These are phyloP conservation scores for Corythornis cristatus DNA, from an alignment of 2,113 vertebrate genomes.

Conservation along the genomic window DNA sequence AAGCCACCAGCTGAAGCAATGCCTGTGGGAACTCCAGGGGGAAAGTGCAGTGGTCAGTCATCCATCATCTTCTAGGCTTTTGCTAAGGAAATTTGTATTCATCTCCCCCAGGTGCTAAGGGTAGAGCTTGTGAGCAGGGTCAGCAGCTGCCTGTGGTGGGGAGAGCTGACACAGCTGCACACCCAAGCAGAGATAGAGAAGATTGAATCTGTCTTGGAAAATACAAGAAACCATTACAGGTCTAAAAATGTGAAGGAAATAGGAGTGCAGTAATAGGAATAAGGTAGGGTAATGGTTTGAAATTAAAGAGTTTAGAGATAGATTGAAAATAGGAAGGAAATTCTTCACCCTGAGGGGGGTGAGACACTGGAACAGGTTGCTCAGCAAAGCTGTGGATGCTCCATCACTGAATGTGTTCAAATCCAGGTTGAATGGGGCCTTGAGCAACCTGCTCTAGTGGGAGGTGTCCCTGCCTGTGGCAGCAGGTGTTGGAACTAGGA, in stretches of 20 bases:
- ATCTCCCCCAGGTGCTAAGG: not conserved
- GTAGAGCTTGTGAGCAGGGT: not conserved
- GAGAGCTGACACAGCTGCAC: not conserved
- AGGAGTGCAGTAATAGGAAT: not conserved
- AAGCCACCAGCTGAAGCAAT: not conserved
- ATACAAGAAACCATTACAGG: not conserved
- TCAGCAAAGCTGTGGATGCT: too few species aligned
- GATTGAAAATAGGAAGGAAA: too few species aligned
- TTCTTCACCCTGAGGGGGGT: too few species aligned
- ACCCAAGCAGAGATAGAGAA: not conserved
- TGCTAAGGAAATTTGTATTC: not conserved
- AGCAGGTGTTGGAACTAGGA: too few species aligned
- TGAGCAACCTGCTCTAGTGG: too few species aligned
- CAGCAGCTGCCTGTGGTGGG: not conserved
- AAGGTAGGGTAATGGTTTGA: not conserved
- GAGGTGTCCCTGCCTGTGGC: too few species aligned
- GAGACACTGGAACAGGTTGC: too few species aligned
- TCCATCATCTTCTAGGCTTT: not conserved
- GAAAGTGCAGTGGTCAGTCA: not conserved
- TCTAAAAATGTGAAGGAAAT: not conserved
- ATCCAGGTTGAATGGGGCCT: too few species aligned
- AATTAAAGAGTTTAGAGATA: too few species aligned
- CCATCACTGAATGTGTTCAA: too few species aligned
- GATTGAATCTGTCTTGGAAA: not conserved
- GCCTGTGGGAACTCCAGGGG: not conserved